Percentiles rank a stretch among this genome's conserved stretches.
These are phyloP conservation scores for Harpalus rufipes DNA, from an alignment of 2,888 invertebrate genomes.

Conservation along the genomic window DNA sequence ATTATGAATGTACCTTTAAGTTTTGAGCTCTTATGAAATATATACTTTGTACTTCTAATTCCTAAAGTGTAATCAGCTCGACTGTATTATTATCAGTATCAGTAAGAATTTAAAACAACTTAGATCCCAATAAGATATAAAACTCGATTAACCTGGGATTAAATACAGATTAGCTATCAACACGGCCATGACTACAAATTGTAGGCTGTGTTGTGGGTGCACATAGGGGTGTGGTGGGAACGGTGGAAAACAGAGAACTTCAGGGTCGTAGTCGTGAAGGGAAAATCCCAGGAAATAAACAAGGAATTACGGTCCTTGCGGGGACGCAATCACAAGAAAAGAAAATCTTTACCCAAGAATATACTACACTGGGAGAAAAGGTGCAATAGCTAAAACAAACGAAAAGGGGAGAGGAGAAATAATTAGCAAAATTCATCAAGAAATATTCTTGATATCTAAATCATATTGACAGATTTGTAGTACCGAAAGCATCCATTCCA, in stretches of 20 bases:
- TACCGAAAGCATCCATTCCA: too few species aligned
- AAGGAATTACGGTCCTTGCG: constrained; percentile 18
- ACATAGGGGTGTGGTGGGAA: not conserved
- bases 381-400: not conserved
- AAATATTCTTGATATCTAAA: too few species aligned
- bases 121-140: constrained; percentile 49
- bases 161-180: constrained; percentile 64
- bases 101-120: constrained; percentile 30
- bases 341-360: not conserved
- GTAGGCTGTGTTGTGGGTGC: not conserved
- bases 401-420: too few species aligned
- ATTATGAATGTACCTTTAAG: too few species aligned
- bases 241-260: constrained; percentile 5
- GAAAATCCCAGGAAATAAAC: constrained; percentile 31
- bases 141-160: constrained; percentile 63
- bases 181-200: constrained; percentile 52
- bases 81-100: not conserved
- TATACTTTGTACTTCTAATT: too few species aligned
- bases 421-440: too few species aligned
- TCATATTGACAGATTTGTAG: too few species aligned
- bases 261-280: constrained; percentile 10
- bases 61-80: too few species aligned
- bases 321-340: not conserved
- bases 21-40: too few species aligned
- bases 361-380: not conserved